Base-by-base conservation (phyloP, 92 coral and sea anemone species). In the Heliopora coerulea region DNA sequence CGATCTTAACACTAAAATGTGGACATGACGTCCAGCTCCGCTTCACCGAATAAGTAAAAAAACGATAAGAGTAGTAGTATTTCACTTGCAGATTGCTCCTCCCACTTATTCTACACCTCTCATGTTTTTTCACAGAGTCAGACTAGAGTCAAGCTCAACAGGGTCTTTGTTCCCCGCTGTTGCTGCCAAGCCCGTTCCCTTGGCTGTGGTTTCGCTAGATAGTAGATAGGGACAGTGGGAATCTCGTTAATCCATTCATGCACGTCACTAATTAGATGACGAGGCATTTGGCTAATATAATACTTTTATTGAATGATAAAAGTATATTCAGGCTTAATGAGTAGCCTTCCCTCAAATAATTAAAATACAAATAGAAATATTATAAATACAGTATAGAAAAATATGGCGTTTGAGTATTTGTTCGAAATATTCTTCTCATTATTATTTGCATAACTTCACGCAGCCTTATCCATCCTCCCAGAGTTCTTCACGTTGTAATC, bases 131-230 rank as follows among this genome's bases (percentile, higher is more conserved):
- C 74, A 67, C 74, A 46, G 34, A 68, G 75, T 68, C 68, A 39
- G 76, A 75, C 80, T 75, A 62, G 80, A 75, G 80, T 75, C 80
- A 75, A 73, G 79, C 84, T 80, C 79, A 80, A 80, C 84, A 80
- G 84, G 84, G 79, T 80, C 84, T 80, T 80, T 79, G 56, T 80
- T 80, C 79, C 84, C 84, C 84, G 64, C 84, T 80, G 79, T 63
- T 74, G 48, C 19, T 18, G 62, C 86, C 66, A 81, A 81, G 62
- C 73, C 75, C 81, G 75, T 81, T 80, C 84, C 84, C 84, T 65
- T 65, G 60, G 82, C 82, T 78, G 75, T 68, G 82, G 78, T 62
- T 72, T 73, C 80, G 68, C 78, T 70, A 76, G 81, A 61, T 76
- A 76, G 81, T 72, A 72, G 84, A 46, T 80, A 80, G 72, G 80